These are phyloP conservation scores for Prietella phreatophila DNA, from an alignment of 2,113 vertebrate genomes.

Conservation along the genomic window DNA sequence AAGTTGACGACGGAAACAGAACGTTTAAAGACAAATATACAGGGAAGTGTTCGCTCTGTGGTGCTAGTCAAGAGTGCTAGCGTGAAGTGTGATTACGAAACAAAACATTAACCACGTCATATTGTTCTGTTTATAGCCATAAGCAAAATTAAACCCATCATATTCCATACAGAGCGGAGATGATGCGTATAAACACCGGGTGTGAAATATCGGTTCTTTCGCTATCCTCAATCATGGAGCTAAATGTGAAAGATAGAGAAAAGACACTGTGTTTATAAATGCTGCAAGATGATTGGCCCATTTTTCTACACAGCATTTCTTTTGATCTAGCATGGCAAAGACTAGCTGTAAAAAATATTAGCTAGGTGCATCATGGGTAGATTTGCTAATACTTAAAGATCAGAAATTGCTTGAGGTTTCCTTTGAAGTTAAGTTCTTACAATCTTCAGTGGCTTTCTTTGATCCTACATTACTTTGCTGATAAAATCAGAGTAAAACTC, in stretches of 20 bases:
- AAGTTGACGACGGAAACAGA: too few relatives aligned
- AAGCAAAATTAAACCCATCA: neutral
- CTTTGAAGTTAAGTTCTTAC: neutral
- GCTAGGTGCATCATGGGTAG: neutral
- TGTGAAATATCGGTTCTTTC: neutral
- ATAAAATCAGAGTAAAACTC: neutral
- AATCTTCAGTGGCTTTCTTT: neutral
- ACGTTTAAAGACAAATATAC: too few relatives aligned
- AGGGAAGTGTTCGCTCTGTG: too few relatives aligned
- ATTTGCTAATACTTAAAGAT: neutral
- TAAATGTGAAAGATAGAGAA: neutral
- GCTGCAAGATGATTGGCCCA: neutral
- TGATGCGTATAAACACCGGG: neutral
- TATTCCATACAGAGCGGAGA: neutral
- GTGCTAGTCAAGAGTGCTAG: too few relatives aligned
- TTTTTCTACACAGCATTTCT: neutral
- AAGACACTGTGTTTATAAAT: neutral
- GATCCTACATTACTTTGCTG: neutral
- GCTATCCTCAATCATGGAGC: neutral
- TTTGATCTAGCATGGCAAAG: neutral
- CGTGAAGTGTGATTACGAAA: too few relatives aligned
- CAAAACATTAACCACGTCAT: too few relatives aligned
- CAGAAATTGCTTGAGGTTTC: neutral
- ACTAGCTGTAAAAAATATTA: neutral
- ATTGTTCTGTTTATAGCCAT: too few relatives aligned